phyloP scores from a whole-genome alignment of 1,140 invertebrate species.

The Micrasema longulum region DNA sequence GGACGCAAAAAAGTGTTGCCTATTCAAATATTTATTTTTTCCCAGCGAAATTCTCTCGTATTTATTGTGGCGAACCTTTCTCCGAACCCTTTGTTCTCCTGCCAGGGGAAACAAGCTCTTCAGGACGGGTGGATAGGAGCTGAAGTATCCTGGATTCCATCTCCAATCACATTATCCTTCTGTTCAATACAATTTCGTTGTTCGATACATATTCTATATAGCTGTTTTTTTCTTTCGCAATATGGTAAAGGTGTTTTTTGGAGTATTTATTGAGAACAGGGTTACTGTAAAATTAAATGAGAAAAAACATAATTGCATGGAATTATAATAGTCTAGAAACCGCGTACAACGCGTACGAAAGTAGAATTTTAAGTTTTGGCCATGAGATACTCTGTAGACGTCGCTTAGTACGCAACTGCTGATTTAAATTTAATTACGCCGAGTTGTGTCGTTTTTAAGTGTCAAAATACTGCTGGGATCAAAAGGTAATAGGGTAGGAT shows the following conservation, averaged over 20 bases:
- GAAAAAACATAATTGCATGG: too few relatives aligned
- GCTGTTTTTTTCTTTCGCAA: conserved; percentile 41
- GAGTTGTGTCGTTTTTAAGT: too few relatives aligned
- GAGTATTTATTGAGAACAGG: conserved; percentile 11
- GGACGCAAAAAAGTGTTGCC: conserved; percentile 5
- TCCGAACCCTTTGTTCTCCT: conserved; percentile 38
- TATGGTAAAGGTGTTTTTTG: conserved; percentile 49
- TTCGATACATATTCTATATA: conserved; percentile 37
- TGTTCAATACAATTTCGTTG: conserved; percentile 21
- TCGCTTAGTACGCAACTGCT: too few relatives aligned
- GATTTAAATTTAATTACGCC: too few relatives aligned
- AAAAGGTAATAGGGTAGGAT: too few relatives aligned
- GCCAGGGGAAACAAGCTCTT: conserved; percentile 5
- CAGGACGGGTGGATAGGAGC: not conserved
- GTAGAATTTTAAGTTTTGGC: too few relatives aligned
- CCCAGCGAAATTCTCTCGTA: conserved; percentile 28
- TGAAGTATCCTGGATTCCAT: not conserved
- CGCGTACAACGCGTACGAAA: too few relatives aligned
- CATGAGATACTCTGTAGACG: too few relatives aligned
- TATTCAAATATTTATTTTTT: conserved; percentile 41
- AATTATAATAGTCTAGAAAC: too few relatives aligned
- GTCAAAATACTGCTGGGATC: too few relatives aligned
- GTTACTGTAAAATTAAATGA: too few relatives aligned
- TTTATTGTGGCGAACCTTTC: conserved; percentile 34
- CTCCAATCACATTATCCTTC: conserved; percentile 37